Conservation (phyloP, 1,140 invertebrate species). For the Dinothrombium tinctorium region DNA sequence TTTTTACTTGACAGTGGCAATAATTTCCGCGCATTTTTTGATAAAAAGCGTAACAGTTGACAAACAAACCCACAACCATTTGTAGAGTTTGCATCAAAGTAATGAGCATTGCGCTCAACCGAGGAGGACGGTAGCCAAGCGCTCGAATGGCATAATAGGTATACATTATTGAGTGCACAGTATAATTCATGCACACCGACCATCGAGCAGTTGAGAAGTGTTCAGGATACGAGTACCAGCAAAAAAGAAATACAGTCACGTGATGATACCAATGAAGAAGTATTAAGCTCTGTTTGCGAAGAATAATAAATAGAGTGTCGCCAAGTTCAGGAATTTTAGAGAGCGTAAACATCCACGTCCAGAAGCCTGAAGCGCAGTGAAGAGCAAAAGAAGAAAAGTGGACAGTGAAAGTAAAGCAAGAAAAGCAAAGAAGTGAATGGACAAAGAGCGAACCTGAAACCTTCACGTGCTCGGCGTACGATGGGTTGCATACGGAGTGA, state of each 20-base stretch:
- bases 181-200: conserved; percentile 99
- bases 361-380: too few species aligned
- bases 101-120: conserved; percentile 64
- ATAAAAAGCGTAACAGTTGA: too few species aligned
- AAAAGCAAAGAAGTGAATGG: too few species aligned
- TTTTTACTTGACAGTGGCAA: too few species aligned
- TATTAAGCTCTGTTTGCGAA: conserved; percentile 83
- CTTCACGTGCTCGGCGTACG: conserved; percentile 48
- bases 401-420: too few species aligned
- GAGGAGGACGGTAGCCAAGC: conserved; percentile 57
- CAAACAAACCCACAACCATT: conserved; percentile 49
- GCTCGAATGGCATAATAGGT: conserved; percentile 78
- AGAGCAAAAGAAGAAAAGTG: too few species aligned
- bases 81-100: conserved; percentile 73
- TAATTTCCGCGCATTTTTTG: too few species aligned
- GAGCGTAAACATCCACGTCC: conserved; percentile 2
- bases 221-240: conserved; percentile 91
- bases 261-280: conserved; percentile 79
- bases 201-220: conserved; percentile 88
- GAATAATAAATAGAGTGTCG: conserved; percentile 85
- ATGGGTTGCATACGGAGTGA: conserved; percentile 17
- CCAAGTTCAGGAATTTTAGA: conserved; percentile 36
- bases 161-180: conserved; percentile 92
- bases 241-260: conserved; percentile 54
- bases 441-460: too few species aligned